These are phyloP conservation scores for Synanthedon formicaeformis DNA, from an alignment of 2,888 invertebrate species.

Conservation along the genomic window DNA sequence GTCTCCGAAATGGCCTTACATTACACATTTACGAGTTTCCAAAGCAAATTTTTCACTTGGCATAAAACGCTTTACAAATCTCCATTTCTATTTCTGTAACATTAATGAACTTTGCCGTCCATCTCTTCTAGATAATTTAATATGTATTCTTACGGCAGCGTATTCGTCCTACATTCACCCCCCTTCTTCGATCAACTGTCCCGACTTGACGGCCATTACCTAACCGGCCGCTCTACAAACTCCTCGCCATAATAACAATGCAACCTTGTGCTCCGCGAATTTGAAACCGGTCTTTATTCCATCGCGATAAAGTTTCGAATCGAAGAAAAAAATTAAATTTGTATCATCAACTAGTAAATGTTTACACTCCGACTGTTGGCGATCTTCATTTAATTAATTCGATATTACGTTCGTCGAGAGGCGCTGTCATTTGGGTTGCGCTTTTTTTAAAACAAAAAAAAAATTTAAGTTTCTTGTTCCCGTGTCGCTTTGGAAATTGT, in stretches of 20 bases:
- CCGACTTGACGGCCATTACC: slow-evolving; percentile 57
- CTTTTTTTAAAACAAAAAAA: slow-evolving; percentile 13
- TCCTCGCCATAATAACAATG: slow-evolving; percentile 24
- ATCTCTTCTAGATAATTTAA: slow-evolving; percentile 9
- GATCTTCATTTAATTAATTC: slow-evolving; percentile 61
- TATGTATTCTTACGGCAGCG: slow-evolving; percentile 21
- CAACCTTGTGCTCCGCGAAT: slow-evolving; percentile 9
- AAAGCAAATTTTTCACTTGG: too few species aligned
- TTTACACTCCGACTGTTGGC: slow-evolving; percentile 49
- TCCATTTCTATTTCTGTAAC: not conserved
- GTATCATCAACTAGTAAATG: slow-evolving; percentile 39
- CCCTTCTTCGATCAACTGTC: slow-evolving; percentile 58
- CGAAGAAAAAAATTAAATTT: slow-evolving; percentile 27
- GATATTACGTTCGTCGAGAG: slow-evolving; percentile 52
- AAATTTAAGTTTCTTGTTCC: slow-evolving; percentile 3
- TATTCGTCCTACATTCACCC: slow-evolving; percentile 61
- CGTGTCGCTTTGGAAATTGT: not conserved
- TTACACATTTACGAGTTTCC: too few species aligned
- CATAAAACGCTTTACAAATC: too few species aligned
- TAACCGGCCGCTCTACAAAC: slow-evolving; percentile 57
- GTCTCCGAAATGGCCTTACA: too few species aligned
- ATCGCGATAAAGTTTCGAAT: slow-evolving; percentile 26
- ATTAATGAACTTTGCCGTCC: not conserved
- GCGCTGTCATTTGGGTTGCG: slow-evolving; percentile 33
- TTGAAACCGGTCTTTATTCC: slow-evolving; percentile 17